These are phyloP conservation scores for Clarias batrachus DNA, from an alignment of 2,113 vertebrate genomes.

Conservation along the genomic window DNA sequence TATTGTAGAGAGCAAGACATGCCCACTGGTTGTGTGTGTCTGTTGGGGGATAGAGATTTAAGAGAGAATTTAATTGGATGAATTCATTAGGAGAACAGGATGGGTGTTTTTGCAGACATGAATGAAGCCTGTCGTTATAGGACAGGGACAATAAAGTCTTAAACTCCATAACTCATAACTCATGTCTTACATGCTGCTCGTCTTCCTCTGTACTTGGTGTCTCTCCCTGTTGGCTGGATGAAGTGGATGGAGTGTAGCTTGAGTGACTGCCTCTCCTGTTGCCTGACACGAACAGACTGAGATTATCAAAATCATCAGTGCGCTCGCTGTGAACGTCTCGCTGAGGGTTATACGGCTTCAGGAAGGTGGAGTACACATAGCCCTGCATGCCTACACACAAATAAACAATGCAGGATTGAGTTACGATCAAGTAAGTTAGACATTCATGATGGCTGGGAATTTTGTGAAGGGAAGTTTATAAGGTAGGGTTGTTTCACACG, in stretches of 20 bases:
- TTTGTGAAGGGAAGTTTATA: background rate
- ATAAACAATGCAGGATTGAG: background rate
- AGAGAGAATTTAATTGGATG: background rate
- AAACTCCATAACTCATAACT: background rate
- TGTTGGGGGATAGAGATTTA: background rate
- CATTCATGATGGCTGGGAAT: background rate
- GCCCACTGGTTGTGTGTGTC: background rate
- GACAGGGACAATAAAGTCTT: background rate
- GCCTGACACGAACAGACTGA: constrained; percentile 88
- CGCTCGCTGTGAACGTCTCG: constrained; percentile 71
- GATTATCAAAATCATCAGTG: constrained; percentile 87
- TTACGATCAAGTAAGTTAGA: too few relatives aligned
- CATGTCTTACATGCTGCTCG: constrained; percentile 77
- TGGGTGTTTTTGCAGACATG: background rate
- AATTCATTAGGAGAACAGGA: background rate
- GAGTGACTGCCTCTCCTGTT: constrained; percentile 70
- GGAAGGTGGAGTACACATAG: constrained; percentile 92
- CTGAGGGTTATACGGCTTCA: constrained; percentile 87
- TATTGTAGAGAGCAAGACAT: background rate
- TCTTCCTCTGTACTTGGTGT: constrained; percentile 64
- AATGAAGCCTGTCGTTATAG: background rate
- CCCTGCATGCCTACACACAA: constrained; percentile 76
- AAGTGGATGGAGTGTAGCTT: constrained; percentile 71
- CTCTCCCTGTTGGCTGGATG: constrained; percentile 74
- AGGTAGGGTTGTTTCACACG: background rate